phyloP scores from a whole-genome alignment of 1,140 invertebrate species.

The Neodiprion virginianus region DNA sequence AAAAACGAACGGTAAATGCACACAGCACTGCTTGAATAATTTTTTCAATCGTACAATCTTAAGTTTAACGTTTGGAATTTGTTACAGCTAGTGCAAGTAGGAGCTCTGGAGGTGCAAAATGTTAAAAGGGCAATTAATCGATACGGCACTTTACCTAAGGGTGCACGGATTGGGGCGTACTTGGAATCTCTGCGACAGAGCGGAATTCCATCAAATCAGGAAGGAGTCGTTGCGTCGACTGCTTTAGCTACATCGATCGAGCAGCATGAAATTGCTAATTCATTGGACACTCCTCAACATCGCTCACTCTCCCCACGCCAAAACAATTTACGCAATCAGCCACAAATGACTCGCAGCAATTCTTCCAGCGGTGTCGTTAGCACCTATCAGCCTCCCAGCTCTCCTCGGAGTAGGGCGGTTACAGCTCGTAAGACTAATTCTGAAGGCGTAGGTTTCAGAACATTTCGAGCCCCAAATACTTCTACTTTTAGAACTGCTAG shows the following conservation, averaged over 20 bases:
- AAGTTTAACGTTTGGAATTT: slow-evolving; percentile 28
- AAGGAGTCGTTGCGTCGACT: slow-evolving; percentile 44
- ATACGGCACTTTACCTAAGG: slow-evolving; percentile 97
- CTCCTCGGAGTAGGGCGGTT: slow-evolving; percentile 63
- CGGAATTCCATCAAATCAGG: slow-evolving; percentile 66
- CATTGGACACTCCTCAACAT: slow-evolving; percentile 46
- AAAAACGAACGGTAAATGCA: slow-evolving; percentile 42
- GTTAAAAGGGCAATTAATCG: slow-evolving; percentile 94
- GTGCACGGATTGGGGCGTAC: slow-evolving; percentile 93
- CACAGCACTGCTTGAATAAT: slow-evolving; percentile 57
- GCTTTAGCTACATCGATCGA: slow-evolving; percentile 40
- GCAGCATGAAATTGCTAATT: slow-evolving; percentile 25
- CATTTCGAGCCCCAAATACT: slow-evolving; percentile 64
- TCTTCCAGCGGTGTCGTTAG: slow-evolving; percentile 80
- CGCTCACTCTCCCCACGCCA: slow-evolving; percentile 64
- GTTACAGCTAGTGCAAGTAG: slow-evolving; percentile 75
- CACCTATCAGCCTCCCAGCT: slow-evolving; percentile 67
- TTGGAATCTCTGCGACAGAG: slow-evolving; percentile 88
- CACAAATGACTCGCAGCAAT: slow-evolving; percentile 85
- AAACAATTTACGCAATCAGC: slow-evolving; percentile 69
- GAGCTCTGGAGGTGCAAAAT: slow-evolving; percentile 94
- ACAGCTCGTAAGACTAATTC: slow-evolving; percentile 55
- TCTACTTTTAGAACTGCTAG: slow-evolving; percentile 64
- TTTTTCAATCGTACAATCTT: neutral
- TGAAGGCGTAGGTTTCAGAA: slow-evolving; percentile 58